Percentiles rank a stretch among this genome's conserved stretches.
Evolutionary conservation across 2,888 invertebrate genomes (phyloP).

Genomic region (Neelides folsomi): DNA sequence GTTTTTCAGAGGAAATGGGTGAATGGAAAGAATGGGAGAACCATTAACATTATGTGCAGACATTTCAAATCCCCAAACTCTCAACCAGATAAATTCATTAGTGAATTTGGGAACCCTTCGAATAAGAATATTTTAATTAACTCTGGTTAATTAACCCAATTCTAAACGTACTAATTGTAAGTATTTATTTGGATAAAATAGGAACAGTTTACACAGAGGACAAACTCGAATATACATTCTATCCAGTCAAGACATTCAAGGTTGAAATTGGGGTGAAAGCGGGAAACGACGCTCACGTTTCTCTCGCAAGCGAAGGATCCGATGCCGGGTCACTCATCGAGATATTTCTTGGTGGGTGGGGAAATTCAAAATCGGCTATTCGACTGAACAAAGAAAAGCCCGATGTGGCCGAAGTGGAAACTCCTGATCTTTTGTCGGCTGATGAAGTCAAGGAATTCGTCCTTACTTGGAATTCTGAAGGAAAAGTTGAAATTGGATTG

Average conservation of each 20-base stretch:
- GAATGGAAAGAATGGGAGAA: no score
- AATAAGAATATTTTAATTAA: no score
- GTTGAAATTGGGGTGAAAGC: slow-evolving; percentile 48
- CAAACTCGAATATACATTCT: slow-evolving; percentile 48
- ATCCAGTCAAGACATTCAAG: slow-evolving; percentile 44
- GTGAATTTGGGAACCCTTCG: no score
- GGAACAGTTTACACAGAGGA: slow-evolving; percentile 42
- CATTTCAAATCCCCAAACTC: no score
- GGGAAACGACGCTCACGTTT: slow-evolving; percentile 52
- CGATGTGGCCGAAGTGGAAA: slow-evolving; percentile 49
- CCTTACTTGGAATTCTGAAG: slow-evolving; percentile 34
- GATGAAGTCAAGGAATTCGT: slow-evolving; percentile 37
- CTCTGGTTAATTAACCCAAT: no score
- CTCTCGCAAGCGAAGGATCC: slow-evolving; percentile 43
- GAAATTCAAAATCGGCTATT: slow-evolving; percentile 51
- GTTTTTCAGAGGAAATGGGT: no score
- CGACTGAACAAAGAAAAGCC: slow-evolving; percentile 50
- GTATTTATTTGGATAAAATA: neutral
- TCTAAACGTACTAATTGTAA: no score
- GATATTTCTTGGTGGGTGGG: slow-evolving; percentile 56
- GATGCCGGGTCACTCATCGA: slow-evolving; percentile 53
- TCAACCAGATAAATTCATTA: no score
- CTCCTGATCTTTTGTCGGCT: slow-evolving; percentile 46
- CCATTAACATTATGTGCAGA: no score
- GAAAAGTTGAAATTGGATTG: slow-evolving; percentile 42